A percentile compares a stretch with the other conserved stretches of the same genome.
phyloP scores from a whole-genome alignment of 2,797 vertebrate genomes.

The Valencia hispanica region DNA sequence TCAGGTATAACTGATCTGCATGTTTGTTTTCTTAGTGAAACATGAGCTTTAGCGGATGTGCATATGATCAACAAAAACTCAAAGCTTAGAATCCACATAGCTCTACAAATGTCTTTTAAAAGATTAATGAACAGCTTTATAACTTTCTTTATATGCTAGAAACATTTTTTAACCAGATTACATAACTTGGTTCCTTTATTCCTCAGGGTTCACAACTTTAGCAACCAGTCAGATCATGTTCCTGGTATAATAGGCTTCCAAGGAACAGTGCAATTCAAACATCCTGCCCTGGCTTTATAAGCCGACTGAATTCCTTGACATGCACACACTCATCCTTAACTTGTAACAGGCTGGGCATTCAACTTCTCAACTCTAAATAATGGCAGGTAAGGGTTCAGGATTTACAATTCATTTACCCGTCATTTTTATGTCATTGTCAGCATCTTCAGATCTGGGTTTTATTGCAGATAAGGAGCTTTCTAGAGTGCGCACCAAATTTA shows the following conservation, averaged over 20 bases:
- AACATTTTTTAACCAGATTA: background rate
- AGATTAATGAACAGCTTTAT: background rate
- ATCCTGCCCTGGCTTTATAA: background rate
- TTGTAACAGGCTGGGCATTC: background rate
- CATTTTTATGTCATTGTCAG: background rate
- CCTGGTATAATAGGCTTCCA: background rate
- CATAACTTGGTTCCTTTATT: background rate
- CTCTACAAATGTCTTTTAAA: background rate
- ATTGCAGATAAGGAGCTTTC: background rate
- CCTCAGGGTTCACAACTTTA: background rate
- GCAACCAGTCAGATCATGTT: background rate
- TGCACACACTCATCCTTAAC: background rate
- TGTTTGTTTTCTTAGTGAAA: background rate
- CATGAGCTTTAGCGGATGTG: background rate
- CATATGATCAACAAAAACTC: background rate
- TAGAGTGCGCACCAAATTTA: background rate
- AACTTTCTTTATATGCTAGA: background rate
- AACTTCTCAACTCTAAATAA: background rate
- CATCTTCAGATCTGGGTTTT: background rate
- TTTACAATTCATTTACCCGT: background rate
- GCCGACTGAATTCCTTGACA: background rate
- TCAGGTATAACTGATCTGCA: background rate
- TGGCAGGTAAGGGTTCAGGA: slow-evolving; percentile 5
- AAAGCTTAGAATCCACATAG: background rate
- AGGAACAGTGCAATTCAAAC: background rate